Conservation (phyloP, 2,888 invertebrate species). For the Ormyrus nitidulus region DNA sequence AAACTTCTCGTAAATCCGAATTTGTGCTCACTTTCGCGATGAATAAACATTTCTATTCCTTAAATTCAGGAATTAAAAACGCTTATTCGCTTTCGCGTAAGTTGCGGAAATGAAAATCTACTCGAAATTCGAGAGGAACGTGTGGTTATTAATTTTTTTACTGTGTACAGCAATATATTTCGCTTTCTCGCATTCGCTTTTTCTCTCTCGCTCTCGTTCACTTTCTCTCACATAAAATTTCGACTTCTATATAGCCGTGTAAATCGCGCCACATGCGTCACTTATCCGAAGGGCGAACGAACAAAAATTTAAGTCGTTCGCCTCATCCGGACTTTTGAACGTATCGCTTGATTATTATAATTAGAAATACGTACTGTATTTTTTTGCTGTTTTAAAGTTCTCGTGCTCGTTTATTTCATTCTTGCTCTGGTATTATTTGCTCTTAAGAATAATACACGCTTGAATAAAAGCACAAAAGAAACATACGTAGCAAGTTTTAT, state of each 20-base stretch:
- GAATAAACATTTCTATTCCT: slow-evolving; percentile 6
- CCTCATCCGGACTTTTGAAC: background rate
- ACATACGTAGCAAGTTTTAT: slow-evolving; percentile 24
- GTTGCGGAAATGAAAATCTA: slow-evolving; percentile 30
- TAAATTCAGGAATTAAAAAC: background rate
- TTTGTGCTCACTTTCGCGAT: slow-evolving; percentile 1
- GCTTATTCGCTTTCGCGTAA: background rate
- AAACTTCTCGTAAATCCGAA: slow-evolving; percentile 32
- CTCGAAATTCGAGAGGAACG: slow-evolving; percentile 40
- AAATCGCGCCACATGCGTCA: slow-evolving; percentile 26
- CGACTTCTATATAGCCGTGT: slow-evolving; percentile 28
- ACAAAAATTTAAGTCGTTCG: slow-evolving; percentile 29
- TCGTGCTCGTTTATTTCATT: slow-evolving; percentile 27
- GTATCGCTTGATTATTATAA: slow-evolving; percentile 55
- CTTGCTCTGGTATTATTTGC: slow-evolving; percentile 10
- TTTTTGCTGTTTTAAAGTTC: slow-evolving; percentile 50
- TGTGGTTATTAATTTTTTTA: slow-evolving; percentile 34
- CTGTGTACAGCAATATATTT: slow-evolving; percentile 19
- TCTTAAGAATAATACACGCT: slow-evolving; percentile 22
- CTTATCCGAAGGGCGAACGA: background rate
- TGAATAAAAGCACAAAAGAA: slow-evolving; percentile 24
- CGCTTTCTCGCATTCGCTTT: background rate
- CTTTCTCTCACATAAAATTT: slow-evolving; percentile 11
- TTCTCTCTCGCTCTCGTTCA: slow-evolving; percentile 2
- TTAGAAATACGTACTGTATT: slow-evolving; percentile 58